Percentiles rank a stretch among this genome's conserved stretches.
Evolutionary conservation across 2,888 invertebrate species (phyloP).

Genomic region (Amiota mariae): DNA sequence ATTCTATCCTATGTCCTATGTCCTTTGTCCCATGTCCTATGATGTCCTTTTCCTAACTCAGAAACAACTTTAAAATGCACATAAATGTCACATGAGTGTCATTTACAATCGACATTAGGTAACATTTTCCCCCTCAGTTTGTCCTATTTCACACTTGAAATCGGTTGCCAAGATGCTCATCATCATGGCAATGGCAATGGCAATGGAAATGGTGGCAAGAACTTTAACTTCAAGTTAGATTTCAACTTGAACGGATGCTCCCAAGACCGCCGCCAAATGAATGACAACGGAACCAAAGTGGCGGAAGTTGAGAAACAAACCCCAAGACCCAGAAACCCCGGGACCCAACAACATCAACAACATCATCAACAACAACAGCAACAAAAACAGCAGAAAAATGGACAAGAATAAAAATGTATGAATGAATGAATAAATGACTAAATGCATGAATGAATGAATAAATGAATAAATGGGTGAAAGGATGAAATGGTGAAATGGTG

Average conservation of each 20-base stretch:
- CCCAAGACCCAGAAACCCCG: neutral
- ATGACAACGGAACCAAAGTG: neutral
- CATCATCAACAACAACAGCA: too few species aligned
- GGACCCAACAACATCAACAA: neutral
- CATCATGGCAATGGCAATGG: too few species aligned
- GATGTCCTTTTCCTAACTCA: too few species aligned
- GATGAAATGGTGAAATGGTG: too few species aligned
- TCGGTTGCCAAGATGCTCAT: conserved; percentile 40
- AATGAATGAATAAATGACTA: too few species aligned
- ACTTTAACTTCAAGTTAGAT: too few species aligned
- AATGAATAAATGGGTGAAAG: too few species aligned
- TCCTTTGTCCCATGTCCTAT: too few species aligned
- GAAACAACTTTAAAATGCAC: neutral
- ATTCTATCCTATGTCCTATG: too few species aligned
- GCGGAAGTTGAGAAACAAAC: neutral
- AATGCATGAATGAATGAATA: too few species aligned
- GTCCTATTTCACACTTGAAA: conserved; percentile 44
- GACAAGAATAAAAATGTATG: neutral
- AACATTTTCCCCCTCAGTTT: conserved; percentile 47
- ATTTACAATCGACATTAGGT: conserved; percentile 51
- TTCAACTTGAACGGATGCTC: neutral
- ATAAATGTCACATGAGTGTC: conserved; percentile 34
- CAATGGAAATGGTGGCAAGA: too few species aligned
- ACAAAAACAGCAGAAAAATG: neutral
- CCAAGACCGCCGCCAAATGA: neutral